These are phyloP conservation scores for Colostygia pectinataria DNA, from an alignment of 2,888 invertebrate genomes.

Conservation along the genomic window DNA sequence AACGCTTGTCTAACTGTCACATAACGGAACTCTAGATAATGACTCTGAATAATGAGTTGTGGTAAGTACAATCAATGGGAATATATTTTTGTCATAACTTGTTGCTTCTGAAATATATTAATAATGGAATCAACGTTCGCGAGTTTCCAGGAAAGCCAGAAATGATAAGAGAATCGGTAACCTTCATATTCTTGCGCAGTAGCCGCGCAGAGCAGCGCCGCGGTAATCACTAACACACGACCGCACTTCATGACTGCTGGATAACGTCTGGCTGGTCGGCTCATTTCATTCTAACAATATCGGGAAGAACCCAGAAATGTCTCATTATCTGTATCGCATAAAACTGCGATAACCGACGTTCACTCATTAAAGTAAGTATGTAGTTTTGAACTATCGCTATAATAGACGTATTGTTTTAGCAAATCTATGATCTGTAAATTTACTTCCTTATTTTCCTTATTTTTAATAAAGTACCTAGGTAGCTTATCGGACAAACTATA, in stretches of 20 bases:
- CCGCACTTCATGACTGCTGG: conserved; percentile 42
- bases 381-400: neutral
- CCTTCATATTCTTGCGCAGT: conserved; percentile 48
- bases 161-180: conserved; percentile 46
- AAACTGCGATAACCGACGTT: neutral
- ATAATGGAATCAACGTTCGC: too few species aligned
- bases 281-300: too few species aligned
- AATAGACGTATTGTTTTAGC: too few species aligned
- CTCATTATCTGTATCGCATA: neutral
- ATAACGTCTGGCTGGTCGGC: conserved; percentile 13
- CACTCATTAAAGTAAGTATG: conserved; percentile 1
- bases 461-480: too few species aligned
- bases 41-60: neutral
- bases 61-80: neutral
- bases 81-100: too few species aligned
- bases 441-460: too few species aligned
- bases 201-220: conserved; percentile 48
- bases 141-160: conserved; percentile 41
- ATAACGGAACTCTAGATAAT: conserved; percentile 2
- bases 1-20: neutral
- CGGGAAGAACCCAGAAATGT: conserved; percentile 2
- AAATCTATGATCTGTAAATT: too few species aligned
- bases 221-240: conserved; percentile 47
- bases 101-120: too few species aligned
- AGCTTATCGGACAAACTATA: too few species aligned